Conservation (phyloP, 1,140 invertebrate species). For the Platyscapa corneri region DNA sequence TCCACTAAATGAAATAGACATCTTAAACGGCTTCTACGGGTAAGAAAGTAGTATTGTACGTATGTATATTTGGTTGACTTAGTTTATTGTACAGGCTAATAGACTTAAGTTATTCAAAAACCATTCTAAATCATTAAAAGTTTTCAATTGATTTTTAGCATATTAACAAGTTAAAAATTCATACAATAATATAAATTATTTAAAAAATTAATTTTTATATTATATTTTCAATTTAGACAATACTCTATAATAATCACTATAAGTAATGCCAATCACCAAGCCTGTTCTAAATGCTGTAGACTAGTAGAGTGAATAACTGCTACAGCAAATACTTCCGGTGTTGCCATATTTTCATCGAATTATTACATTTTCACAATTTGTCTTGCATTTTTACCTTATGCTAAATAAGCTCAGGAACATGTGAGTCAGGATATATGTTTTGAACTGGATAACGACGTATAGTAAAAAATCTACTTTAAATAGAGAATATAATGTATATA, state of each 20-base stretch:
- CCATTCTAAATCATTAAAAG: neutral
- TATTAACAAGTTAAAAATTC: neutral
- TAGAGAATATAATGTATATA: no score
- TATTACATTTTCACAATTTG: neutral
- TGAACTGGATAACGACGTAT: no score
- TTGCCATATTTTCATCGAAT: neutral
- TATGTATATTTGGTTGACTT: no score
- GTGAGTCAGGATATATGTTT: no score
- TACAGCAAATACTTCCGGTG: neutral
- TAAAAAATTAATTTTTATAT: neutral
- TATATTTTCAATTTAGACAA: neutral
- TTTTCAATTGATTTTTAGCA: neutral
- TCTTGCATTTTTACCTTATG: neutral
- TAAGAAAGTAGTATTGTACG: no score
- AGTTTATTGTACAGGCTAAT: no score
- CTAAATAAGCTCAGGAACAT: no score
- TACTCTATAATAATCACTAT: neutral
- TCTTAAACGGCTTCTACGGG: constrained; percentile 64
- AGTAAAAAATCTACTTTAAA: no score
- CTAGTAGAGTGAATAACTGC: neutral
- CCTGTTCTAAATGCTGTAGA: neutral
- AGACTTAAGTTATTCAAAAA: neutral
- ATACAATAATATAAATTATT: no score
- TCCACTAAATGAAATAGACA: constrained; percentile 84
- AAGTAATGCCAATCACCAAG: neutral